Evolutionary conservation across 2,797 vertebrate species (phyloP).

Genomic region (Muscicapa striata): DNA sequence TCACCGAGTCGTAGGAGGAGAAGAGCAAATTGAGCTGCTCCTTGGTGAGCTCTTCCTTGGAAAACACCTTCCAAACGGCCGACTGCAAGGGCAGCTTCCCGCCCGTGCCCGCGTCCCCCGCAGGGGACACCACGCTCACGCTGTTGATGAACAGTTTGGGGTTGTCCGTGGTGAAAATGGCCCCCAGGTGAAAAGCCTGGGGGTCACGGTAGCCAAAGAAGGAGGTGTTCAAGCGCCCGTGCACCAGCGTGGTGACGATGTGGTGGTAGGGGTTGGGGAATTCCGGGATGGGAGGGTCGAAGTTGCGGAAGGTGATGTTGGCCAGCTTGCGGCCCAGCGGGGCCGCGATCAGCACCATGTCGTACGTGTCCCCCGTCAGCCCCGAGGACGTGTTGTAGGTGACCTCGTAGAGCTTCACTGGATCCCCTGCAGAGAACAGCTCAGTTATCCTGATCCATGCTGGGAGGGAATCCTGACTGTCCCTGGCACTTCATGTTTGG

Average conservation of each 20-base stretch:
- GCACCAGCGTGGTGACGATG: slow-evolving; percentile 85
- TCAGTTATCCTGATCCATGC: accelerated
- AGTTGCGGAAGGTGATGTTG: slow-evolving; percentile 86
- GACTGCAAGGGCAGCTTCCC: neutral
- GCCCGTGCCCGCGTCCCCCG: accelerated
- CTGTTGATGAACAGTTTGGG: slow-evolving; percentile 80
- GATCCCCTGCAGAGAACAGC: neutral
- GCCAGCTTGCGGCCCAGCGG: slow-evolving; percentile 84
- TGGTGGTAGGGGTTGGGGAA: slow-evolving; percentile 83
- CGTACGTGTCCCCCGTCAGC: slow-evolving; percentile 80
- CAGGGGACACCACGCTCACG: slow-evolving; percentile 68
- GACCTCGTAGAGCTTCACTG: neutral
- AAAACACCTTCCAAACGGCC: slow-evolving; percentile 89
- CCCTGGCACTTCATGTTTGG: neutral
- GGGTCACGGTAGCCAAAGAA: slow-evolving; percentile 79
- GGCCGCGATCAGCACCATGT: slow-evolving; percentile 88
- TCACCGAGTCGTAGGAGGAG: slow-evolving; percentile 80
- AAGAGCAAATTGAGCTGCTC: slow-evolving; percentile 85
- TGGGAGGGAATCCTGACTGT: accelerated
- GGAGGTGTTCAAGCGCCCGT: slow-evolving; percentile 86
- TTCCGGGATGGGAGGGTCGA: slow-evolving; percentile 82
- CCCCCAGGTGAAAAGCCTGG: slow-evolving; percentile 68
- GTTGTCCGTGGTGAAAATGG: slow-evolving; percentile 82
- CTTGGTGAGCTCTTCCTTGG: slow-evolving; percentile 76
- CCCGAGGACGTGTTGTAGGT: slow-evolving; percentile 80